Percentiles rank a stretch among this genome's conserved stretches.
Conservation (phyloP, 1,140 invertebrate species). For the Cyphomyrmex costatus region DNA sequence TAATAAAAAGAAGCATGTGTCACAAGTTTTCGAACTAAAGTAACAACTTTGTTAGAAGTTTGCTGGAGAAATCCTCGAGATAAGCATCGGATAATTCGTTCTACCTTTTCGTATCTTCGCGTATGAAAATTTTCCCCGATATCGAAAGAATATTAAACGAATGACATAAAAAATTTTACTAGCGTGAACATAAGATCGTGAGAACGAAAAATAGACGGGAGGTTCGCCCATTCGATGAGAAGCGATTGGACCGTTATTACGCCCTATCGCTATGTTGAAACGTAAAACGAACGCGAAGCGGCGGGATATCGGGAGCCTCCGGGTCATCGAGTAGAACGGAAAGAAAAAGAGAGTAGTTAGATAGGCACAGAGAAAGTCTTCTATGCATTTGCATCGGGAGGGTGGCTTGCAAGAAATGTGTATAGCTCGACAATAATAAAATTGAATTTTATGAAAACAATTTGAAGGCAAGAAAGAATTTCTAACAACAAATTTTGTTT, state of each 20-base stretch:
- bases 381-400: constrained; percentile 45
- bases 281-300: constrained; percentile 51
- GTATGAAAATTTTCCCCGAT: background rate
- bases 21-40: constrained; percentile 19
- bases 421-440: background rate
- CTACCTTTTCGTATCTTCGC: background rate
- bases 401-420: background rate
- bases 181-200: constrained; percentile 42
- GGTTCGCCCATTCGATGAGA: constrained; percentile 56
- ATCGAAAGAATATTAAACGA: background rate
- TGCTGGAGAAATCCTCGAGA: background rate
- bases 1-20: background rate
- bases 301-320: constrained; percentile 46
- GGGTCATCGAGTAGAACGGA: constrained; percentile 44
- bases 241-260: constrained; percentile 65
- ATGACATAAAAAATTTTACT: background rate
- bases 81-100: constrained; percentile 8
- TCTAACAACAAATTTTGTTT: background rate
- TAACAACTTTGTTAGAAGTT: constrained; percentile 25
- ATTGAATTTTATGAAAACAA: constrained; percentile 45
- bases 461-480: background rate
- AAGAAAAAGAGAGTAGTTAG: constrained; percentile 43
- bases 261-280: constrained; percentile 41
- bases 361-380: constrained; percentile 37
- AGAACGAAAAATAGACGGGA: constrained; percentile 36